Evolutionary conservation across 2,888 invertebrate genomes (phyloP).

Genomic region (Venusia cambrica): DNA sequence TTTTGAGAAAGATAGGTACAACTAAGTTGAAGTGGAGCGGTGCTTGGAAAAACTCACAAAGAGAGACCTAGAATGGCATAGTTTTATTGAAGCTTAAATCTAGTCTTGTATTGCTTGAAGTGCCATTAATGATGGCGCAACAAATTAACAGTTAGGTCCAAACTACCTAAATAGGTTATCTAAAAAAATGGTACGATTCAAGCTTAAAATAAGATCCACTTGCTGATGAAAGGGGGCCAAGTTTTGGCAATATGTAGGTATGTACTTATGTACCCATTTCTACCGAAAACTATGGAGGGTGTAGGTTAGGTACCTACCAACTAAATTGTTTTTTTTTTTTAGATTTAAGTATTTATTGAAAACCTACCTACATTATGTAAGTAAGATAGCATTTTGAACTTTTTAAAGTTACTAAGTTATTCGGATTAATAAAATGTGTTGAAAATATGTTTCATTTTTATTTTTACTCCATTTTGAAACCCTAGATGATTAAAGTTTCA

Average conservation of each 20-base stretch:
- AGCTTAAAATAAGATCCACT: slow-evolving; percentile 50
- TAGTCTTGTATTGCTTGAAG: slow-evolving; percentile 72
- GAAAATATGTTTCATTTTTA: slow-evolving; percentile 28
- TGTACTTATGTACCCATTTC: no score
- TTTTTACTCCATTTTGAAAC: no score
- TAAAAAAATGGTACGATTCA: slow-evolving; percentile 36
- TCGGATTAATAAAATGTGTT: slow-evolving; percentile 73
- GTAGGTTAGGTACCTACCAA: no score
- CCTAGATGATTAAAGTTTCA: no score
- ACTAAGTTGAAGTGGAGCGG: slow-evolving; percentile 43
- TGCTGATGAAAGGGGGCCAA: slow-evolving; percentile 68
- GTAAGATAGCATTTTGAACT: slow-evolving; percentile 67
- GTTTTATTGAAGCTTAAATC: slow-evolving; percentile 78
- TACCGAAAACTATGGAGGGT: no score
- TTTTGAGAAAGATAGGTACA: slow-evolving; percentile 27
- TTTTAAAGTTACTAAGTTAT: slow-evolving; percentile 78
- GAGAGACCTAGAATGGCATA: slow-evolving; percentile 46
- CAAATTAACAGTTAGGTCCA: slow-evolving; percentile 51
- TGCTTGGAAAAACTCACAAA: slow-evolving; percentile 51
- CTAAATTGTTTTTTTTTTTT: slow-evolving; percentile 57
- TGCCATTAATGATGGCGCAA: slow-evolving; percentile 63
- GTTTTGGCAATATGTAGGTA: no score
- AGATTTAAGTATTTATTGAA: slow-evolving; percentile 76
- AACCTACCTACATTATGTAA: slow-evolving; percentile 52
- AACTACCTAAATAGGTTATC: slow-evolving; percentile 34